These are phyloP conservation scores for Theodoxus fluviatilis DNA, from an alignment of 2,888 invertebrate species.

Conservation along the genomic window DNA sequence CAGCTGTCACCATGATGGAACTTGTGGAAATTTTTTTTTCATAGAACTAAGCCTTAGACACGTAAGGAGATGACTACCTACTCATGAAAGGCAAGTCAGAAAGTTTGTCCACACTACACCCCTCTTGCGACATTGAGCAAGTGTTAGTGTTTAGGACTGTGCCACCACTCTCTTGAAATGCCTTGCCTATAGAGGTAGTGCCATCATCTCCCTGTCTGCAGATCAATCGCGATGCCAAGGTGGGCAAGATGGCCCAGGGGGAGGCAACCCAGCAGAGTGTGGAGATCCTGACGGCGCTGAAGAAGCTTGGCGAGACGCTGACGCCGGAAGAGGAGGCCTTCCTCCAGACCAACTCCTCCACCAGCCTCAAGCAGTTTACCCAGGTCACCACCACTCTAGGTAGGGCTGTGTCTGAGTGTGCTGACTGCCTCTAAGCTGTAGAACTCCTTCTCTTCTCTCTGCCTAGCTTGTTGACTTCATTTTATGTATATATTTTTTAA, in stretches of 20 bases:
- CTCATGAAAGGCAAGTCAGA: too few relatives aligned
- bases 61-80: too few relatives aligned
- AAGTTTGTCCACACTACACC: too few relatives aligned
- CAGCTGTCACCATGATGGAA: too few relatives aligned
- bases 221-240: slow-evolving; percentile 71
- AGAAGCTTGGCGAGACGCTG: slow-evolving; percentile 67
- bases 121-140: too few relatives aligned
- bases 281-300: slow-evolving; percentile 68
- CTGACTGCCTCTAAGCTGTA: too few relatives aligned
- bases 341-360: slow-evolving; percentile 63
- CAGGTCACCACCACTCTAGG: slow-evolving; percentile 62
- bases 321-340: slow-evolving; percentile 64
- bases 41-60: too few relatives aligned
- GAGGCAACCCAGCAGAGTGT: slow-evolving; percentile 70
- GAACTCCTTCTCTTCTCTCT: too few relatives aligned
- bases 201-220: slow-evolving; percentile 38
- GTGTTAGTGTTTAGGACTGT: background rate
- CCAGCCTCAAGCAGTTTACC: slow-evolving; percentile 66
- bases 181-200: background rate
- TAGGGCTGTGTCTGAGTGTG: too few relatives aligned
- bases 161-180: background rate
- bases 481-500: too few relatives aligned
- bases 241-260: slow-evolving; percentile 71
- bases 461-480: too few relatives aligned
- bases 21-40: too few relatives aligned